Percentiles rank a stretch among this genome's conserved stretches.
phyloP scores from a whole-genome alignment of 2,113 vertebrate genomes.

The Todiramphus saurophagus region DNA sequence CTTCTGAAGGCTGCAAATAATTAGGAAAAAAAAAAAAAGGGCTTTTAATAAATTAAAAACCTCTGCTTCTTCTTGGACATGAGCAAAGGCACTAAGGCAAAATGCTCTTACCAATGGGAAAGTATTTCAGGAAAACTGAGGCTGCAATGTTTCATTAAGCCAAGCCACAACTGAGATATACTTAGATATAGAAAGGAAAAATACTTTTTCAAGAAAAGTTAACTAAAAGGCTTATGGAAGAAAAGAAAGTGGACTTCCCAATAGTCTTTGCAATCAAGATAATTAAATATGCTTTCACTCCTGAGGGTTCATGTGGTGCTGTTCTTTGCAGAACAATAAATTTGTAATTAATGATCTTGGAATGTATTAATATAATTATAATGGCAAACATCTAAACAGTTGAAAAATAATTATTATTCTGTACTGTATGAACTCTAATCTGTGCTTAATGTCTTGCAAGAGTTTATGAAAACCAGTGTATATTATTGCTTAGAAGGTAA shows the following conservation, averaged over 20 bases:
- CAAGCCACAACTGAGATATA: conserved; percentile 26
- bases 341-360: neutral
- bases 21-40: neutral
- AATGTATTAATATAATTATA: neutral
- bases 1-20: conserved; percentile 6
- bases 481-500: neutral
- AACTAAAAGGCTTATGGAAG: neutral
- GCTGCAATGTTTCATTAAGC: neutral
- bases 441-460: neutral
- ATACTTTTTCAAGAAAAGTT: neutral
- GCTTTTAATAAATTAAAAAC: conserved; percentile 8
- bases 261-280: neutral
- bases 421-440: neutral
- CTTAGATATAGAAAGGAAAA: neutral
- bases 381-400: neutral
- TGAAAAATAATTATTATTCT: neutral
- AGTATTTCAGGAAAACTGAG: conserved; percentile 38
- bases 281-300: neutral
- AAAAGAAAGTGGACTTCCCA: neutral
- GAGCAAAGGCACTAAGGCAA: conserved; percentile 22
- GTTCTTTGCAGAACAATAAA: neutral
- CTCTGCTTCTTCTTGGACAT: conserved; percentile 30
- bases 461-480: neutral
- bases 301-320: neutral
- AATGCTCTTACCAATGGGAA: conserved; percentile 18